Base-by-base conservation (phyloP, 2,888 invertebrate species). In the Hypena proboscidalis region DNA sequence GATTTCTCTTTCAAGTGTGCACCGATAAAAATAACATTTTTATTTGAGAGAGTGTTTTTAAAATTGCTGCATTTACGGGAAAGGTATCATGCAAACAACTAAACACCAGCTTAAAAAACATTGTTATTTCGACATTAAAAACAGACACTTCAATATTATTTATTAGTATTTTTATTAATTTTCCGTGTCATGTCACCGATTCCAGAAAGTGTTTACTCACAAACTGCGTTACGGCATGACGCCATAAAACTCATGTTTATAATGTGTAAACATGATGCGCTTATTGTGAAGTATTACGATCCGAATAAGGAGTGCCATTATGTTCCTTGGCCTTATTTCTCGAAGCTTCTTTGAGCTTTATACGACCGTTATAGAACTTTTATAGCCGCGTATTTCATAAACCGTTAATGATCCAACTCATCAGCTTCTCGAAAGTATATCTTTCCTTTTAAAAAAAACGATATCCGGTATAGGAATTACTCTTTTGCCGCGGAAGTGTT, bases 291-390 rank as follows among this genome's bases (percentile, higher is more conserved):
- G 38, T 58, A 48, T 45, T 37, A 47, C 39, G 20, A 14, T 39
- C 58, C 58, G 13, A 47, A 53, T 56, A 66, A 31, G 70, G 68
- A 4, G n/a, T 13, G 30, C 58, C 68, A 65, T 54, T n/a, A 47
- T 69, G 70, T 59, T 47, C 61, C 63, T 66, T 68, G 67, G 55
- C 64, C 61, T 37, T 23, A 35, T 48, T 29, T 19, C 9, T 4
- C 7, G 27, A 35, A 27, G 13, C 20, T 31, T 3, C 11, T 4
- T 13, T 41, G 17, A 26, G 9, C 36, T 49, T 33, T 21, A 30
- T 32, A 41, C 10, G 19, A 29, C 17, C 7, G 4, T 22, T 25
- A 37, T n/a, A 27, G 19, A 15, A 23, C 14, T 17, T 31, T 8
- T 25, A 22, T 26, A 21, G n/a, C n/a, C 29, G 5, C 15, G 14